These are phyloP conservation scores for crab-eating macaque (Macaca fascicularis) DNA, from an alignment of 2,113 vertebrate genomes.

Conservation along the genomic window DNA sequence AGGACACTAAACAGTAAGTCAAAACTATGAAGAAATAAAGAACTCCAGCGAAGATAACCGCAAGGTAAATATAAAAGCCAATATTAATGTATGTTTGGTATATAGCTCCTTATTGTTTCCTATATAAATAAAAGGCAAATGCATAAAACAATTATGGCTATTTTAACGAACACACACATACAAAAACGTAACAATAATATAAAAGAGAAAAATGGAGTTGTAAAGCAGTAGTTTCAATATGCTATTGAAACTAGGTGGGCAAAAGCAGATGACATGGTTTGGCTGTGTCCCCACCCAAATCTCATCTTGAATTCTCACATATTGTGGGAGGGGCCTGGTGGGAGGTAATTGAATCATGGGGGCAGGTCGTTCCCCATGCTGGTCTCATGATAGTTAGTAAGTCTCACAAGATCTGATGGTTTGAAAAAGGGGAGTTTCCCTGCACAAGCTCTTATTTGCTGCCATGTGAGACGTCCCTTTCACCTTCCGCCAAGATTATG, in stretches of 20 bases:
- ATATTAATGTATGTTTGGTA: not conserved
- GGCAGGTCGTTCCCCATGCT: too few relatives aligned
- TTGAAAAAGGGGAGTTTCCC: too few relatives aligned
- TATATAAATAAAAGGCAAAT: constrained; percentile 12
- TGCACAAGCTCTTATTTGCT: too few relatives aligned
- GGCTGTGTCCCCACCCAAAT: too few relatives aligned
- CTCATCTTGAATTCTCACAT: too few relatives aligned
- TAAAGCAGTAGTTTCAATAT: not conserved
- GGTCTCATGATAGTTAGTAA: too few relatives aligned
- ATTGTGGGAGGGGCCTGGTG: too few relatives aligned
- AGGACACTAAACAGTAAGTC: not conserved
- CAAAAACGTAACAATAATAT: not conserved
- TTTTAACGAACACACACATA: not conserved
- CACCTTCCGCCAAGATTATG: too few relatives aligned
- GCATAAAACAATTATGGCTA: not conserved
- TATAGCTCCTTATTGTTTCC: not conserved
- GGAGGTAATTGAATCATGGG: too few relatives aligned
- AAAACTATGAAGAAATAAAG: not conserved
- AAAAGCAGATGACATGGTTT: not conserved
- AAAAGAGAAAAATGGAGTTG: not conserved
- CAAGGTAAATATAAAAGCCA: not conserved
- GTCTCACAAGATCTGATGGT: too few relatives aligned
- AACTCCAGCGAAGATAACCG: not conserved
- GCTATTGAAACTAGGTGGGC: not conserved
- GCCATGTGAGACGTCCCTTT: too few relatives aligned